These are phyloP conservation scores for Pocillopora meandrina DNA, from an alignment of 92 coral and sea anemone species.

Conservation along the genomic window DNA sequence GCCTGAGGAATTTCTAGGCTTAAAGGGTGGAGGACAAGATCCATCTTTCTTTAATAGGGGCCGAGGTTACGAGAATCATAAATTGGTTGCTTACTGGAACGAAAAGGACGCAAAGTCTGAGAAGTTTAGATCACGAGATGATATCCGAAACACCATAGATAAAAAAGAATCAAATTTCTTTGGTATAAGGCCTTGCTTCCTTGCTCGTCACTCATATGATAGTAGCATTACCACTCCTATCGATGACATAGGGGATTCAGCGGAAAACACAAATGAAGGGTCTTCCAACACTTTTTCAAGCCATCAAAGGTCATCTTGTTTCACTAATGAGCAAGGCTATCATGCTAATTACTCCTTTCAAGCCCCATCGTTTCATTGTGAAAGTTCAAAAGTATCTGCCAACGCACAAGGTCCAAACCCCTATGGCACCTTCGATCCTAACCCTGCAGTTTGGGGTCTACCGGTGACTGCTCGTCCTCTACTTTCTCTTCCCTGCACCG, in stretches of 20 bases:
- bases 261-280: background rate
- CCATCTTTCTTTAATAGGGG: background rate
- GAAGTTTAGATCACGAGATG: background rate
- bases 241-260: background rate
- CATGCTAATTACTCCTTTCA: background rate
- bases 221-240: background rate
- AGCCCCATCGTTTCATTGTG: background rate
- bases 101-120: background rate
- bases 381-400: no score
- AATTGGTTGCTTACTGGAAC: background rate
- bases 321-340: background rate
- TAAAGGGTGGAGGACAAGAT: background rate
- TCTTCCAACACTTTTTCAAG: background rate
- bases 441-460: no score
- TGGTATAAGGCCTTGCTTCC: background rate
- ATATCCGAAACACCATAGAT: background rate
- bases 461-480: background rate
- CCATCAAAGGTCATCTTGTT: background rate
- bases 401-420: no score
- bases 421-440: no score
- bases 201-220: conserved; percentile 14
- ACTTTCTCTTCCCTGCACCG: background rate
- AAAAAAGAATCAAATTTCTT: background rate
- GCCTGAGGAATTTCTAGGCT: background rate
- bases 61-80: background rate